These are phyloP conservation scores for Mallotus villosus DNA, from an alignment of 2,797 vertebrate species.

Conservation along the genomic window DNA sequence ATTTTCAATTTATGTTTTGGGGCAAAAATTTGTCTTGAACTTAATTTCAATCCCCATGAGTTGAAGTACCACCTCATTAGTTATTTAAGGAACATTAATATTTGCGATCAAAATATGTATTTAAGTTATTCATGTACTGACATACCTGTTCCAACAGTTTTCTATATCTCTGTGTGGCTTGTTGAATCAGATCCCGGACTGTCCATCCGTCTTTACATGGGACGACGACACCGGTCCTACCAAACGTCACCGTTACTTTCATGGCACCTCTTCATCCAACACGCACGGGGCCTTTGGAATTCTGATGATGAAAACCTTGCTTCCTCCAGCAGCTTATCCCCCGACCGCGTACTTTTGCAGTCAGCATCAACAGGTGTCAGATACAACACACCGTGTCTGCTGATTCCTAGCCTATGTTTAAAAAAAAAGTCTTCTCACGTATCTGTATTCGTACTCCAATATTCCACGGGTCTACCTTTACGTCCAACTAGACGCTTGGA, in stretches of 20 bases:
- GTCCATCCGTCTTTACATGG: conserved; percentile 92
- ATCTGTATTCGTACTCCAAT: background rate
- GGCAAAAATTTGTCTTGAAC: background rate
- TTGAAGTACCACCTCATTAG: background rate
- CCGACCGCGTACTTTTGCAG: background rate
- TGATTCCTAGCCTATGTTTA: background rate
- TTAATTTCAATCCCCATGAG: background rate
- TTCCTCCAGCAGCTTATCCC: conserved; percentile 8
- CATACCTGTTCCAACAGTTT: conserved; percentile 90
- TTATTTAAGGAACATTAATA: too few relatives aligned
- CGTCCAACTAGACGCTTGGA: too few relatives aligned
- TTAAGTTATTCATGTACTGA: background rate
- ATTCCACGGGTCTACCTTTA: too few relatives aligned
- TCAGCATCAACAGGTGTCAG: conserved; percentile 28
- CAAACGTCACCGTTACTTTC: conserved; percentile 96
- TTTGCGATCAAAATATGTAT: too few relatives aligned
- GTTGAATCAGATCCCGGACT: conserved; percentile 89
- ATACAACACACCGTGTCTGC: background rate
- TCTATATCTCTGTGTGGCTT: conserved; percentile 92
- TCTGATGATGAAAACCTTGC: background rate
- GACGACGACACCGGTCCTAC: conserved; percentile 90
- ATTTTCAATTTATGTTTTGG: conserved; percentile 28
- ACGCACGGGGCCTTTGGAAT: background rate
- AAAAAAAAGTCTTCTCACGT: background rate
- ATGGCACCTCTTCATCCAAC: conserved; percentile 68